Evolutionary conservation across 2,888 invertebrate species (phyloP), one percentile per base, ranked within the genome.

Genomic region (Leptura quadrifasciata): DNA sequence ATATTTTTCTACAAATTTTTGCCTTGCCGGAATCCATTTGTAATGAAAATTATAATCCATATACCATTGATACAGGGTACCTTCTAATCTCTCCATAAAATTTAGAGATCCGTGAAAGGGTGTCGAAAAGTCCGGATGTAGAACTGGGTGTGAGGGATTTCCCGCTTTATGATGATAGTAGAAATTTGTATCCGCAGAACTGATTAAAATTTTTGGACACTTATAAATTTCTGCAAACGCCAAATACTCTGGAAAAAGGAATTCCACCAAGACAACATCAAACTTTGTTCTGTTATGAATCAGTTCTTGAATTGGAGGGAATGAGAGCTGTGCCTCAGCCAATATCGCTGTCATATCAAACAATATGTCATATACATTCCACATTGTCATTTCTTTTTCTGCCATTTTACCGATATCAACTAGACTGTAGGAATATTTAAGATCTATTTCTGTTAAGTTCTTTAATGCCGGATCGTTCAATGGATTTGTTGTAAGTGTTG

Each of bases 401-500:
- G 58, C 20, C 12, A 39, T 20, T 0, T 69, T 47, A 9, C n/a
- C n/a, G n/a, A n/a, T 18, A 1, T 0, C 2, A 4, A 69, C 0
- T 1, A 1, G 6, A 9, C 84, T 79, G 10, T 83, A 65, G 12
- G 20, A 10, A 5, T 15, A 58, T 10, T n/a, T 69, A 1, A 69
- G 4, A 20, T 69, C 69, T 0, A 69, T 58, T 69, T 69, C 69
- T 10, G 87, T 85, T 9, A 87, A 65, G n/a, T 69, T 69, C 12
- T 9, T 39, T 5, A 69, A 20, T 1, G 12, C 21, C 15, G 58
- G 39, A 20, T 69, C 58, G 0, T 69, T 58, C 17, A 39, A 6
- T 20, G 83, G 83, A 77, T 83, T 61, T 1, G 85, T 77, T 6
- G 84, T 81, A 54, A 85, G 47, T 0, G 82, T 79, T 27, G 83